phyloP scores from a whole-genome alignment of 2,797 vertebrate species.

The Peromyscus attwateri region DNA sequence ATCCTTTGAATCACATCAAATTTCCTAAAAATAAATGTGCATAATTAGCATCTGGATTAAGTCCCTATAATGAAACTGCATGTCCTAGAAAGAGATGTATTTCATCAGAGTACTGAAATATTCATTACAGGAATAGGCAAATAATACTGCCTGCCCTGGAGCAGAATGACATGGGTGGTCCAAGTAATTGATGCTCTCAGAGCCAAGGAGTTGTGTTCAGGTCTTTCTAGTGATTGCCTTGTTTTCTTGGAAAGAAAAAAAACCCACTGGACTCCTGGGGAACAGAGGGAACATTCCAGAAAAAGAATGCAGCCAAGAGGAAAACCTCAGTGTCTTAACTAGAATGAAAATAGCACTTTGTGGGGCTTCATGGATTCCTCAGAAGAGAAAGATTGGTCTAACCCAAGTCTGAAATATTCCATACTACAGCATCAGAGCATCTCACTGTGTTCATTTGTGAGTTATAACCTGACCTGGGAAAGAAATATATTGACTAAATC shows the following conservation, averaged over 20 bases:
- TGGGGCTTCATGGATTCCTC: neutral
- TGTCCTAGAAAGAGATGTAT: constrained; percentile 66
- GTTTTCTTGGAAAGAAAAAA: neutral
- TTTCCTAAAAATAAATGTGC: constrained; percentile 75
- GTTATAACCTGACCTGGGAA: neutral
- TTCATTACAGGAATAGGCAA: constrained; percentile 24
- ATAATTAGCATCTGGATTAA: constrained; percentile 76
- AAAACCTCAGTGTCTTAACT: neutral
- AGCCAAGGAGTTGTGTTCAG: neutral
- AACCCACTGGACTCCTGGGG: neutral
- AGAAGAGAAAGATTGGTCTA: neutral
- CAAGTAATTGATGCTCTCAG: neutral
- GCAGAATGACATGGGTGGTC: neutral
- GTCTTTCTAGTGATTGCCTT: neutral
- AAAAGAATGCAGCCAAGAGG: neutral
- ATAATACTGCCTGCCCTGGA: neutral
- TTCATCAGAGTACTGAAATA: constrained; percentile 56
- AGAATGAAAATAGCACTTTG: neutral
- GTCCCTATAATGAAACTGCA: constrained; percentile 41
- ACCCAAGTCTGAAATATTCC: neutral
- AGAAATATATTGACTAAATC: neutral
- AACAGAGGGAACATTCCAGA: neutral
- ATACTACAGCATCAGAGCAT: neutral
- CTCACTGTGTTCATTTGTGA: neutral
- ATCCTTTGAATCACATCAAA: constrained; percentile 44